Evolutionary conservation across 2,113 vertebrate species (phyloP).

Genomic region (Cynoglossus semilaevis): DNA sequence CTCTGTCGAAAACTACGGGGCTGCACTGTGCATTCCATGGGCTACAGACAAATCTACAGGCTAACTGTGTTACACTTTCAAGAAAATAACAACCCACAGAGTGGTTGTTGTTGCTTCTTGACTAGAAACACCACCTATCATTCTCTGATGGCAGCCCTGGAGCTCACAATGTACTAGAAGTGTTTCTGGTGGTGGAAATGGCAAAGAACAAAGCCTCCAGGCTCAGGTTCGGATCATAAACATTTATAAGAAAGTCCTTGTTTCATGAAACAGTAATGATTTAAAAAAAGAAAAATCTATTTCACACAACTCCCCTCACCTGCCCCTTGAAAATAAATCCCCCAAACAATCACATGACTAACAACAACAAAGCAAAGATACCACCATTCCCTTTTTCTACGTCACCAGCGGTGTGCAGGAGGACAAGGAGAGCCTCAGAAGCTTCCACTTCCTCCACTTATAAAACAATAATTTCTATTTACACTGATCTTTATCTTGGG

Average conservation of each 20-base stretch:
- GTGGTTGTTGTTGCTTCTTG: conserved; percentile 36
- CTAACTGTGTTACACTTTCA: conserved; percentile 15
- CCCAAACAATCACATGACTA: conserved; percentile 72
- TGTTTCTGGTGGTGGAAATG: conserved; percentile 28
- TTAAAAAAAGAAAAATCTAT: conserved; percentile 41
- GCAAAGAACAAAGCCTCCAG: conserved; percentile 36
- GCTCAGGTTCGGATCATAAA: conserved; percentile 34
- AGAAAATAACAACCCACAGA: conserved; percentile 38
- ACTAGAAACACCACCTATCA: conserved; percentile 31
- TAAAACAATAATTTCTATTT: conserved; percentile 75
- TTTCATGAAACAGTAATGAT: conserved; percentile 53
- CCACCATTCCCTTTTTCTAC: conserved; percentile 32
- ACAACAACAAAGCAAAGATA: conserved; percentile 72
- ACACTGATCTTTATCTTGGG: conserved; percentile 65
- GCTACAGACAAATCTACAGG: conserved; percentile 28
- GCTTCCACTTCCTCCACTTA: conserved; percentile 47
- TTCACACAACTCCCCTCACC: conserved; percentile 48
- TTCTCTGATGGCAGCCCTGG: conserved; percentile 32
- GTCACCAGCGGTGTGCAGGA: conserved; percentile 45
- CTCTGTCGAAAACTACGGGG: conserved; percentile 41
- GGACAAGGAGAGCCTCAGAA: conserved; percentile 35
- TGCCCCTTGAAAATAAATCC: conserved; percentile 44
- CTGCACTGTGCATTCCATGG: conserved; percentile 33
- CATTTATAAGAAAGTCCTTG: conserved; percentile 50
- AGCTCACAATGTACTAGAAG: conserved; percentile 24